Evolutionary conservation across 2,113 vertebrate species (phyloP), one percentile per base, ranked within the genome.

Genomic region (Casuarius casuarius): DNA sequence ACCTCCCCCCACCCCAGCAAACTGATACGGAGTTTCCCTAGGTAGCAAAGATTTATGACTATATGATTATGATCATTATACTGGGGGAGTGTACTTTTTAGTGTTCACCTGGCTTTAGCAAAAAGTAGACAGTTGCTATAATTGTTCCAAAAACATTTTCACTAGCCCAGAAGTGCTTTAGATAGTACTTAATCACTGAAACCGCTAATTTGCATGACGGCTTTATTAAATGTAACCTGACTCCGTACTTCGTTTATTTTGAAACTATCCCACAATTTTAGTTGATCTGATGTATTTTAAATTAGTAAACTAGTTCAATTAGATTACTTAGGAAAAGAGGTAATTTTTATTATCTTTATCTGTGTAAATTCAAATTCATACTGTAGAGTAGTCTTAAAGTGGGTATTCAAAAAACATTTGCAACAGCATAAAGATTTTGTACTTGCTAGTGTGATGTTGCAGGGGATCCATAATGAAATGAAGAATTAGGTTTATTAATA

Each of bases 241-340:
- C 88, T 93, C 72, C 83, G 93, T 83, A 77, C 85, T 93, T 94
- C 72, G 92, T 93, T 96, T 95, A 85, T 93, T 95, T 89, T 90
- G 76, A 90, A 94, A 59, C 86, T 95, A 78, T 75, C 83, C 79
- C 86, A 52, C 65, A 2, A 77, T 93, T 94, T 49, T 42, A 75
- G 88, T 80, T 78, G 49, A 9, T 86, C 31, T 82, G 81, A 59
- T 95, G 86, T 84, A 86, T 95, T 92, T 63, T 48, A 46, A 82
- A 80, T 96, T 86, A 44, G 65, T 25, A 78, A 75, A 42, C 56
- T 14, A 28, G 16, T 66, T 84, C 77, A 92, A 77, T 94, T 48
- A 73, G 68, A 49, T 62, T 95, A 92, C 58, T 94, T 80, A 77
- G 77, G 79, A 14, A 65, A 73, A 70, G 48, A 87, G 49, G 59